Conservation (phyloP, 30 jellyfish, hydroid and myxozoan genomes). For the Nemopilema nomurai region DNA sequence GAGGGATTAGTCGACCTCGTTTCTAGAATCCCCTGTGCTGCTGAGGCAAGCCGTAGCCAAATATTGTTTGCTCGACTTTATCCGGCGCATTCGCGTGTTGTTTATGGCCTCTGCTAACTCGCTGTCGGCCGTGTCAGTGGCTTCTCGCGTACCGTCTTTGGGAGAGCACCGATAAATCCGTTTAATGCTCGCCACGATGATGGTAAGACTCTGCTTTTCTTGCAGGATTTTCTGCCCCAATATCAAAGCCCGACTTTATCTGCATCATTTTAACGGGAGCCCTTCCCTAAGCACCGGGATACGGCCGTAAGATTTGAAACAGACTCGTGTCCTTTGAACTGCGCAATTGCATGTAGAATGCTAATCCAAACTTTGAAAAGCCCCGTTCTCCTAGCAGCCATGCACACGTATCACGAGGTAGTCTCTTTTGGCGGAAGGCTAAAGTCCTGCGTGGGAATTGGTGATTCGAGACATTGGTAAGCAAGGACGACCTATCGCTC, state of each 20-base stretch:
- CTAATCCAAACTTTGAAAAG: background rate
- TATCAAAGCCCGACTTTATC: background rate
- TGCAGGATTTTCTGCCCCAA: background rate
- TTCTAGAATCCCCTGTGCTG: background rate
- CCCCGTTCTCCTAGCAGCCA: background rate
- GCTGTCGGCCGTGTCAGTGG: background rate
- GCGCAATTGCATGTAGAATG: background rate
- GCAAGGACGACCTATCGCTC: too few relatives aligned
- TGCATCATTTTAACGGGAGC: background rate
- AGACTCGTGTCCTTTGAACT: background rate
- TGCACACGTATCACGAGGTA: background rate
- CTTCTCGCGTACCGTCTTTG: background rate
- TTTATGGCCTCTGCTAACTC: background rate
- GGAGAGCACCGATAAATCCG: background rate
- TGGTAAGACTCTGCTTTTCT: background rate
- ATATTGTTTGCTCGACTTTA: background rate
- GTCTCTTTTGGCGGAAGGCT: background rate
- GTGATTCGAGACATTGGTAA: too few relatives aligned
- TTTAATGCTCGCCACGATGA: background rate
- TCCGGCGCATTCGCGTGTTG: background rate
- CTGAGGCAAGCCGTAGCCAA: conserved; percentile 2
- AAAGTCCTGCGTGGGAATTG: too few relatives aligned
- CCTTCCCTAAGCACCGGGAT: background rate
- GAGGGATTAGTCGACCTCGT: conserved; percentile 9
- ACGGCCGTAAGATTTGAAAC: background rate